These are phyloP conservation scores for Atlantisia rogersi DNA, from an alignment of 2,113 vertebrate species.

Conservation along the genomic window DNA sequence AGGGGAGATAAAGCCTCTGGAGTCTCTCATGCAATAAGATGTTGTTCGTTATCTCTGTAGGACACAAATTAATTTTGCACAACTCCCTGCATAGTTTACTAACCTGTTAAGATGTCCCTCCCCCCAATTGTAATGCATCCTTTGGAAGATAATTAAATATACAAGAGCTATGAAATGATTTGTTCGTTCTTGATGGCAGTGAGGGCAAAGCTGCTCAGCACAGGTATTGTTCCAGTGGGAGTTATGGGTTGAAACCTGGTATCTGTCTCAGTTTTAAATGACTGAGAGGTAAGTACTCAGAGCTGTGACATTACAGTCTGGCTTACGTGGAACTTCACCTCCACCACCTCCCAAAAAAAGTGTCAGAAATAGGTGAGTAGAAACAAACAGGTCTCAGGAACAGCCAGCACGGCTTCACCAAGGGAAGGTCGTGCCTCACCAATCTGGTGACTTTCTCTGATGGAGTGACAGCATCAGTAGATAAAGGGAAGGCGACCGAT, in stretches of 20 bases:
- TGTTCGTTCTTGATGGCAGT: neutral
- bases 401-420: too few species aligned
- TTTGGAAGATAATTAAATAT: constrained; percentile 51
- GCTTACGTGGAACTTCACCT: neutral
- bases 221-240: neutral
- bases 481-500: too few species aligned
- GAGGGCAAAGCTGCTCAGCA: too few species aligned
- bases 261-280: neutral
- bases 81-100: neutral
- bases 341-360: neutral
- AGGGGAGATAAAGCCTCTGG: neutral
- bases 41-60: constrained; percentile 6
- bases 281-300: neutral
- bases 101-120: neutral
- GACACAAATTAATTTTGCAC: constrained; percentile 11
- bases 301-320: neutral
- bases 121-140: neutral
- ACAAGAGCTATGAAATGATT: neutral
- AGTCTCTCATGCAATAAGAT: neutral
- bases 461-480: too few species aligned
- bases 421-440: too few species aligned
- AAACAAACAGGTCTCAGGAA: fast-evolving
- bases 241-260: neutral
- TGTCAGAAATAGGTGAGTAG: neutral
- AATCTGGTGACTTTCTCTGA: too few species aligned